Evolutionary conservation across 1,140 invertebrate species (phyloP).

Genomic region (Ceratoteleas bidentatus): DNA sequence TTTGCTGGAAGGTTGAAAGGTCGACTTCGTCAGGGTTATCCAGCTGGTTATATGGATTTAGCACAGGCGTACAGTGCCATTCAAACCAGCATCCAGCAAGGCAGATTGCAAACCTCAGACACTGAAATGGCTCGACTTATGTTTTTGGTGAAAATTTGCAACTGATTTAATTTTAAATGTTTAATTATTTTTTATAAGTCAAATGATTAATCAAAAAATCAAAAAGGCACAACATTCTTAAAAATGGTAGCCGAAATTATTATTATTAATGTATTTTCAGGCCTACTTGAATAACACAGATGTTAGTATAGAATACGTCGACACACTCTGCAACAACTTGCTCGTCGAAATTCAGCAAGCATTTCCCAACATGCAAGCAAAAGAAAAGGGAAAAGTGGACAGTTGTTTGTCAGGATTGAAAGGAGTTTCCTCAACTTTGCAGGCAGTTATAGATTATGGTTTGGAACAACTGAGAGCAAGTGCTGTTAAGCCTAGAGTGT

Average conservation of each 20-base stretch:
- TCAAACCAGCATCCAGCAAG: conserved; percentile 90
- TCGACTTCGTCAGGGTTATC: conserved; percentile 91
- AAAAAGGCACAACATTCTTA: too few relatives aligned
- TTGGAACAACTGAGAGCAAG: conserved; percentile 91
- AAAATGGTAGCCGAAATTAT: too few relatives aligned
- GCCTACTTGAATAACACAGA: conserved; percentile 97
- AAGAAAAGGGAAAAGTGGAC: conserved; percentile 87
- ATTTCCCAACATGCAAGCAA: conserved; percentile 84
- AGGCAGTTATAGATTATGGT: conserved; percentile 91
- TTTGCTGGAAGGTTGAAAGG: conserved; percentile 89
- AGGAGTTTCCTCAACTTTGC: conserved; percentile 87
- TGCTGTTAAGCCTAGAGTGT: conserved; percentile 92
- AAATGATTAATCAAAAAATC: too few relatives aligned
- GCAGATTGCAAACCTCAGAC: conserved; percentile 90
- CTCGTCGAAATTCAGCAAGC: conserved; percentile 86
- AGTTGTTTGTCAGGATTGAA: conserved; percentile 90
- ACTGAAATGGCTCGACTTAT: conserved; percentile 87
- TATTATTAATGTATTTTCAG: too few relatives aligned
- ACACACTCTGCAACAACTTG: conserved; percentile 88
- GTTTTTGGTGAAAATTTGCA: conserved; percentile 84
- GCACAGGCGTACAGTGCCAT: conserved; percentile 90
- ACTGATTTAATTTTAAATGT: too few relatives aligned
- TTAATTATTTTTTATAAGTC: too few relatives aligned
- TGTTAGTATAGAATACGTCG: conserved; percentile 93
- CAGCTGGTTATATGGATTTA: conserved; percentile 91